Evolutionary conservation across 1,140 invertebrate species (phyloP).

Genomic region (Amyelois transitella): DNA sequence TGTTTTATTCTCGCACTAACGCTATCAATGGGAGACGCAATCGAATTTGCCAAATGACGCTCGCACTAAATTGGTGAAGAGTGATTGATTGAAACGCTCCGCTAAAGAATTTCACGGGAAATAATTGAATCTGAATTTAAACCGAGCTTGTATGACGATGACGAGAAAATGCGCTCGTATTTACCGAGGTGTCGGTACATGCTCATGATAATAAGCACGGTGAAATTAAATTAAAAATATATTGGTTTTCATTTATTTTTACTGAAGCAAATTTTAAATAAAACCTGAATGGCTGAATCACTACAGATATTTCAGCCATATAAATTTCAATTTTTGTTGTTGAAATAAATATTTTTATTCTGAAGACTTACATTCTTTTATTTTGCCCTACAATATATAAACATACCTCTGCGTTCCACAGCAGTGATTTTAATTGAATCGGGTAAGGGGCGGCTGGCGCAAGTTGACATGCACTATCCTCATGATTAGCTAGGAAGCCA

Average conservation of each 20-base stretch:
- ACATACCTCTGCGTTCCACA: background rate
- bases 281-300: too few relatives aligned
- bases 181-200: background rate
- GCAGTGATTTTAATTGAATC: background rate
- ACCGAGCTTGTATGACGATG: background rate
- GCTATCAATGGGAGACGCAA: conserved; percentile 52
- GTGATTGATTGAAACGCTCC: conserved; percentile 66
- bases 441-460: background rate
- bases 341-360: too few relatives aligned
- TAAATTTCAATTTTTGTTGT: too few relatives aligned
- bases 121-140: conserved; percentile 61
- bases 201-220: too few relatives aligned
- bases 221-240: too few relatives aligned
- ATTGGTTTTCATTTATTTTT: too few relatives aligned
- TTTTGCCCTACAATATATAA: background rate
- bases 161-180: background rate
- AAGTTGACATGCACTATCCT: conserved; percentile 43
- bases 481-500: conserved; percentile 46
- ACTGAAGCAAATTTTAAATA: too few relatives aligned
- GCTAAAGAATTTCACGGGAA: conserved; percentile 52
- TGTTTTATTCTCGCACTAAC: conserved; percentile 58
- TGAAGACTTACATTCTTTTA: too few relatives aligned
- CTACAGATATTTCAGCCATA: too few relatives aligned
- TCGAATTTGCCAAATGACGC: conserved; percentile 70
- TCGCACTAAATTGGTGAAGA: conserved; percentile 68